Evolutionary conservation across 2,113 vertebrate species (phyloP), one percentile per base, ranked within the genome.

Genomic region (Ochotona princeps): DNA sequence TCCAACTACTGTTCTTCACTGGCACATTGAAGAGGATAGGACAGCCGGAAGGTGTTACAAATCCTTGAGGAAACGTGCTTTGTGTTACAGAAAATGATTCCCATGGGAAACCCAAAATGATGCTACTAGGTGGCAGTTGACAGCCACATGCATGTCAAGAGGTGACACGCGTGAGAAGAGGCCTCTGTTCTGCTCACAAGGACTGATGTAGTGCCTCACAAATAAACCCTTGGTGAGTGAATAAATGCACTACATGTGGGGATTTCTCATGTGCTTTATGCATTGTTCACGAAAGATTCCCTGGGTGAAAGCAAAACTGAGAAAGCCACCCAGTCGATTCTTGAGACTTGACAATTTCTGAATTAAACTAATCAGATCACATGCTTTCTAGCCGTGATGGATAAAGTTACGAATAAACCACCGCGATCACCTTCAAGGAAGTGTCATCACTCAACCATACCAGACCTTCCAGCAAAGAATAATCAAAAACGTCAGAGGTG

Each of bases 71-170:
- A 54, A 4, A 51, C 2, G 20, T 30, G 47, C 23, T 49, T 67
- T 28, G 2, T 66, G 30, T 32, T 23, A 44, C 23, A 10, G 28
- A 23, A 72, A 7, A 30, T 11, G 66, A 89, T 23, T 26, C 2
- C 28, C 85, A 3, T 0, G 9, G n/a, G 35, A 54, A 26, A 32
- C 60, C 25, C 49, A 51, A 49, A 10, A 47, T 7, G 2, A 38
- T 12, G 28, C 1, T 0, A 15, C 7, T 1, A 32, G 60, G 4
- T 6, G 15, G 3, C 0, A 1, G 25, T 30, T 13, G 30, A 3
- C 2, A 47, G 17, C 18, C n/a, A 21, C 10, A 54, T 8, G 54
- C 54, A 25, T 4, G 49, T 15, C 28, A 74, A n/a, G 15, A 86
- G 11, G 30, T 38, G 3, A 17, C 47, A 21, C 49, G 15, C 38